Base-by-base conservation (phyloP, 1,140 invertebrate genomes). In the Neomicropteryx cornuta region DNA sequence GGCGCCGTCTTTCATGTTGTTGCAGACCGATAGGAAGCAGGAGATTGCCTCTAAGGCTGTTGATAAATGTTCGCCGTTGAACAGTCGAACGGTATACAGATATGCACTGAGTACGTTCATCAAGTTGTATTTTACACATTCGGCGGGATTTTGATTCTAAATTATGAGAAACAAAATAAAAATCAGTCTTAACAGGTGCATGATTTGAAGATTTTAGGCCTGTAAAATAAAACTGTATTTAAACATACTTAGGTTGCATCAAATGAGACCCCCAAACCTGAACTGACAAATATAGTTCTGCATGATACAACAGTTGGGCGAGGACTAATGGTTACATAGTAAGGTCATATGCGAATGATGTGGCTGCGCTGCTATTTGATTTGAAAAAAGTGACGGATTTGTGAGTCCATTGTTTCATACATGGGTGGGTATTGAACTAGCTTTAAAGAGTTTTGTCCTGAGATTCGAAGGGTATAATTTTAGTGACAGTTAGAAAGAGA, bases 61-160 rank as follows among this genome's bases (percentile, higher is more conserved):
- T 19, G 73, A 62, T n/a, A 59, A 47, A 53, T 77, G 68, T 47
- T 86, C 81, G 17, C 81, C 82, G 51, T 79, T 77, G 46, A 80
- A 83, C 53, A 78, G 78, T 14, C 81, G 61, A 20, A 68, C 61
- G 8, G 67, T 68, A 36, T 77, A 79, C 1, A 69, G 68, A 53
- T 86, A 87, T 10, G 79, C 67, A 16, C 71, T 66, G 4, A 86
- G 41, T 1, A 85, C 67, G 56, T 87, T 87, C 32, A 74, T 60
- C 6, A 86, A 58, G 52, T 84, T 86, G 45, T 67, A 79, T 43
- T 67, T 64, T n/a, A 85, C 61, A 43, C 63, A 71, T n/a, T 66
- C 50, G 17, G 77, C 71, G 20, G 82, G 76, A 18, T 66, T 53
- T 14, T 70, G 61, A 60, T 69, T 76, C 76, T 82, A 50, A 44